A percentile compares a stretch with the other conserved stretches of the same genome.
These are phyloP conservation scores for Macropus fuliginosus DNA, from an alignment of 2,797 vertebrate genomes.

Conservation along the genomic window DNA sequence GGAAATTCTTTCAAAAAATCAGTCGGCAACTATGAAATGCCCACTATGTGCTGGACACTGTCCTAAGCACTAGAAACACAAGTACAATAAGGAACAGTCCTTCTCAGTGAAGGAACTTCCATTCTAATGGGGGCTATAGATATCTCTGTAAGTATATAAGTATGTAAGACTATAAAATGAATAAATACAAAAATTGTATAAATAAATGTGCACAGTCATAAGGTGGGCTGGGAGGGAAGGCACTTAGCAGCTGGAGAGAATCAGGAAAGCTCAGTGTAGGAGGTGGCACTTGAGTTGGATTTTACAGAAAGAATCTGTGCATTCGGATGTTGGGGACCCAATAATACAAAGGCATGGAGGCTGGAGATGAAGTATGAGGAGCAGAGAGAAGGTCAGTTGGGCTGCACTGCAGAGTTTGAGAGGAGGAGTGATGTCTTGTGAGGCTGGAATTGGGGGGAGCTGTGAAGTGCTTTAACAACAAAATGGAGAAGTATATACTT, in stretches of 20 bases:
- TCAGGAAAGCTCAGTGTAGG: background rate
- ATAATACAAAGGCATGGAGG: background rate
- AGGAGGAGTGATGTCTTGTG: too few species aligned
- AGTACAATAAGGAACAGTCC: background rate
- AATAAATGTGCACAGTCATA: background rate
- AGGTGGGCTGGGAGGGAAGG: background rate
- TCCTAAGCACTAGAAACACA: background rate
- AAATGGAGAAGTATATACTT: background rate
- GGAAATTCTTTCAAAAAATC: background rate
- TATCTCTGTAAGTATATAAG: background rate
- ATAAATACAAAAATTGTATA: background rate
- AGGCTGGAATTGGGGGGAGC: background rate
- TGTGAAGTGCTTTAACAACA: background rate
- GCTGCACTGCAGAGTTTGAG: background rate
- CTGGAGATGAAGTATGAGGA: background rate
- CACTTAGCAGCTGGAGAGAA: background rate
- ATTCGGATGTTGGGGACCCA: background rate
- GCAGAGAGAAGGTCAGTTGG: background rate
- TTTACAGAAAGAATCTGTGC: background rate
- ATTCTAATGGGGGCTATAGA: background rate
- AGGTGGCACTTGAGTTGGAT: background rate
- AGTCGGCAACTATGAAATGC: background rate
- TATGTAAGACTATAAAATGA: background rate
- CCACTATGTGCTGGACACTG: too few species aligned
- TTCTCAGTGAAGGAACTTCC: background rate